A percentile compares a stretch with the other conserved stretches of the same genome.
Evolutionary conservation across 2,888 invertebrate species (phyloP).

Genomic region (Dasypolia templi): DNA sequence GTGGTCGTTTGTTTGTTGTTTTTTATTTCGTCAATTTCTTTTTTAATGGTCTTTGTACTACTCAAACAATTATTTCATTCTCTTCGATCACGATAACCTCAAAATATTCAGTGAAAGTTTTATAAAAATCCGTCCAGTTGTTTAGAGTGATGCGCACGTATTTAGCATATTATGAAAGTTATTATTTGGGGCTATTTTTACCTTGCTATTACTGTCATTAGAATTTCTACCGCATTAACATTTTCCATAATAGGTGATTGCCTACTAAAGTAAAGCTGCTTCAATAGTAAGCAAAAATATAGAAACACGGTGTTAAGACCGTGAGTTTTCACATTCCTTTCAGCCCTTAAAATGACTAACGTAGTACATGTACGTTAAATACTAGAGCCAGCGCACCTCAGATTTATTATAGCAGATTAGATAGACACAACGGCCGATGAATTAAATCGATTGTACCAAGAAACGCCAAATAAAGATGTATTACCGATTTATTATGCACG

Average conservation of each 20-base stretch:
- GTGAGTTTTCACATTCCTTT: conserved; percentile 44
- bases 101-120: conserved; percentile 61
- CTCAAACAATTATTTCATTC: conserved; percentile 54
- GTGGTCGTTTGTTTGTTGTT: too few relatives aligned
- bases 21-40: conserved; percentile 17
- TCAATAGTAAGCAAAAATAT: conserved; percentile 25
- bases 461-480: conserved; percentile 49
- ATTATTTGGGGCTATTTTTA: conserved; percentile 32
- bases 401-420: conserved; percentile 34
- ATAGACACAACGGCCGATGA: conserved; percentile 38
- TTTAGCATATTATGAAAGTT: conserved; percentile 15
- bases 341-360: conserved; percentile 27
- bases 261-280: conserved; percentile 1
- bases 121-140: conserved; percentile 51
- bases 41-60: conserved; percentile 32
- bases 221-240: conserved; percentile 6
- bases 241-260: conserved; percentile 8
- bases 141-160: conserved; percentile 49
- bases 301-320: conserved; percentile 6
- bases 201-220: conserved; percentile 25
- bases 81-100: conserved; percentile 55
- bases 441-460: conserved; percentile 58
- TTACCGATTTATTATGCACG: conserved; percentile 66
- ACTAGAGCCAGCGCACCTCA: conserved; percentile 14
- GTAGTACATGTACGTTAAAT: conserved; percentile 7